A percentile compares a stretch with the other conserved stretches of the same genome.
phyloP scores from a whole-genome alignment of 2,113 vertebrate genomes.

The Electrona antarctica region DNA sequence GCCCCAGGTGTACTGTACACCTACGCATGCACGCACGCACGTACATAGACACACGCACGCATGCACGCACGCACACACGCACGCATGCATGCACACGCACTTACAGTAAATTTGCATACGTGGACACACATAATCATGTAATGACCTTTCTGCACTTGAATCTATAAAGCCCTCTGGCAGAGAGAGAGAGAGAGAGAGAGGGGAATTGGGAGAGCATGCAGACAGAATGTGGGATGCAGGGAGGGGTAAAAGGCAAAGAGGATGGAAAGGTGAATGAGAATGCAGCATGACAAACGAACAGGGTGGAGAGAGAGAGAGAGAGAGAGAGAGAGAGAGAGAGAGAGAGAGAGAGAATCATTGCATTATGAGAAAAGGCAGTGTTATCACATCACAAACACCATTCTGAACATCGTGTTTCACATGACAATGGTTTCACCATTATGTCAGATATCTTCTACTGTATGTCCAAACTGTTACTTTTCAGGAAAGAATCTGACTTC shows the following conservation, averaged over 20 bases:
- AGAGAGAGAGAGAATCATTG: too few species aligned
- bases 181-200: slow-evolving; percentile 5
- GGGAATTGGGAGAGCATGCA: background rate
- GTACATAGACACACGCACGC: slow-evolving; percentile 1
- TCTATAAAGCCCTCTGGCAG: background rate
- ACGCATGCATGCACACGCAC: background rate
- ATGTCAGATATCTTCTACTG: too few species aligned
- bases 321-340: too few species aligned
- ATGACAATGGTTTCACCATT: too few species aligned
- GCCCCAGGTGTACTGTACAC: slow-evolving; percentile 15
- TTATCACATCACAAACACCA: too few species aligned
- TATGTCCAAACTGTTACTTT: too few species aligned
- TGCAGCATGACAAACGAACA: background rate
- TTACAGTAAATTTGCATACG: background rate
- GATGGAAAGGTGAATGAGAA: background rate
- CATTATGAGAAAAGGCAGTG: background rate
- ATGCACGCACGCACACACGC: background rate
- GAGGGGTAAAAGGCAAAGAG: background rate
- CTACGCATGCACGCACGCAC: background rate
- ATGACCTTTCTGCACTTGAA: slow-evolving; percentile 28
- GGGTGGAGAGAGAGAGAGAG: background rate
- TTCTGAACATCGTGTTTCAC: too few species aligned
- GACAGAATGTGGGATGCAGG: background rate
- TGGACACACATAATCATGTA: slow-evolving; percentile 7
- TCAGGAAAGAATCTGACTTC: too few species aligned